Base-by-base conservation (phyloP, 2,797 vertebrate genomes). In the Xerus rutilus region DNA sequence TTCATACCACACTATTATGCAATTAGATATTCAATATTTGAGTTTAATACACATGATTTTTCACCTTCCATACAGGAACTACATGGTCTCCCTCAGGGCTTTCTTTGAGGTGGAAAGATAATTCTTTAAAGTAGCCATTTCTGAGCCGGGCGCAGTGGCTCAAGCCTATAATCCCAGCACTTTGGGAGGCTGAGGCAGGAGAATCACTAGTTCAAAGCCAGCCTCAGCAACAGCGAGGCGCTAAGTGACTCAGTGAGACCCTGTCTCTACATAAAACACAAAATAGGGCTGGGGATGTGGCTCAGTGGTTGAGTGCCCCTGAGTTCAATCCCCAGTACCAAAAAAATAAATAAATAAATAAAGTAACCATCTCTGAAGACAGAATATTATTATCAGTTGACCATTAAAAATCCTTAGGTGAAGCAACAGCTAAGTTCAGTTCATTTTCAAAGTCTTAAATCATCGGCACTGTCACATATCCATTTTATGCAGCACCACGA, bases 101-200 rank as follows among this genome's bases (percentile, higher is more conserved):
- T 96, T 65, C 45, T 93, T 79, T 78, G 62, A 92, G 88, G 72
- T 39, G 30, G 6, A 88, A 87, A 78, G 18, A 20, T 86, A 91
- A 65, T 35, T 76, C 30, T 89, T 95, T 67, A 94, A 92, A 52
- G 10, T 62, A 52, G 30, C 28, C 39, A 32, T 62, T 7, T 15
- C 32, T 72, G 17, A 83, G 39, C 39, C 39, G 39, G 39, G 39
- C 3, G 39, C 39, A 39, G 39, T 39, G 39, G 39, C 39, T 39
- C 39, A 39, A 39, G 39, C 39, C 39, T 39, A 39, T 39, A 39
- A 39, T 39, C 39, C 39, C 39, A 39, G 39, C 39, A 39, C 39
- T 39, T 39, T 39, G 39, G 39, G 39, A 39, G 39, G 39, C 39
- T 39, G 39, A 39, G 39, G 39, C 39, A 39, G 39, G 39, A 39